Conservation (phyloP, 2,888 invertebrate species). For the Macrosoma leucophasiata region DNA sequence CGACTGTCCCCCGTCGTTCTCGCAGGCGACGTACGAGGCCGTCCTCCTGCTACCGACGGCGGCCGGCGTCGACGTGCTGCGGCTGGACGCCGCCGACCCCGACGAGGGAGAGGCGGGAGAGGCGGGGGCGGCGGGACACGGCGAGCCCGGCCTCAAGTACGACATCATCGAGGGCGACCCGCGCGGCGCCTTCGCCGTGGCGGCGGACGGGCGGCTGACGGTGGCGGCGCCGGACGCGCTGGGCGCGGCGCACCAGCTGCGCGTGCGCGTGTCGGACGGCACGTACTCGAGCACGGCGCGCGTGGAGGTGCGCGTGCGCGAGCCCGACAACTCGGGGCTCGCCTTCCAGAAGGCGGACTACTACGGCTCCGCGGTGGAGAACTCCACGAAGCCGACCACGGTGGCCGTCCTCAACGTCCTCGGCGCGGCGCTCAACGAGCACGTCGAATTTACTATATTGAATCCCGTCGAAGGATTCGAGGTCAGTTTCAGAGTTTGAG, state of each 20-base stretch:
- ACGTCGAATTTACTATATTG: constrained; percentile 88
- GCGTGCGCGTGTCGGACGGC: constrained; percentile 91
- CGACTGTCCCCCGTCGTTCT: constrained; percentile 92
- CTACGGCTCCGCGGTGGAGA: constrained; percentile 88
- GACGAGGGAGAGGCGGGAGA: constrained; percentile 79
- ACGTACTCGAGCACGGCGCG: constrained; percentile 82
- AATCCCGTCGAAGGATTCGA: constrained; percentile 91
- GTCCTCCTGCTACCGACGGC: constrained; percentile 89
- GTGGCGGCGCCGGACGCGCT: constrained; percentile 62
- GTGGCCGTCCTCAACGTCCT: constrained; percentile 92
- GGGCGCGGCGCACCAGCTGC: constrained; percentile 74
- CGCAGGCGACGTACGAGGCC: constrained; percentile 81
- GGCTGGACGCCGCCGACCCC: constrained; percentile 83
- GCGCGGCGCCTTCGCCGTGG: constrained; percentile 82
- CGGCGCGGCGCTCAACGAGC: constrained; percentile 90
- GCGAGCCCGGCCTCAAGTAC: constrained; percentile 77
- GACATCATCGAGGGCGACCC: constrained; percentile 90
- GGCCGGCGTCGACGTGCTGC: constrained; percentile 82
- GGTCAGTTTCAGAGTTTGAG: too few species aligned
- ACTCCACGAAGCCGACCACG: constrained; percentile 86
- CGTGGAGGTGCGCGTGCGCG: constrained; percentile 43
- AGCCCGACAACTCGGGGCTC: constrained; percentile 78
- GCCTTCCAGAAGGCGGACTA: constrained; percentile 88
- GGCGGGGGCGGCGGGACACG: too few species aligned
- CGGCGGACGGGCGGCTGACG: constrained; percentile 56